These are phyloP conservation scores for Bostrychus sinensis DNA, from an alignment of 2,113 vertebrate species.

Conservation along the genomic window DNA sequence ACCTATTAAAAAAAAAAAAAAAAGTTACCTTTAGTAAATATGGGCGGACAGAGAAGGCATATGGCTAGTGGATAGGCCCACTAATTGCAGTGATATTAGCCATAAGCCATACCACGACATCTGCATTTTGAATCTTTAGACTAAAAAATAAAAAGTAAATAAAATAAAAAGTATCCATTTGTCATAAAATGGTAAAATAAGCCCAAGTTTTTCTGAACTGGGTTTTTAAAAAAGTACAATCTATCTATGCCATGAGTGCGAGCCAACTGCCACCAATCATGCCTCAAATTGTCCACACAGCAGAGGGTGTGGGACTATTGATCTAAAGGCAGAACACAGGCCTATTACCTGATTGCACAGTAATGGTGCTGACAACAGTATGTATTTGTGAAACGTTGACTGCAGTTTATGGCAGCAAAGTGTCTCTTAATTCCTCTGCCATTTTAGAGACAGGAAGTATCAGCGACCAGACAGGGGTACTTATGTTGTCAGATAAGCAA, in stretches of 20 bases:
- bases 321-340: slow-evolving; percentile 13
- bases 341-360: slow-evolving; percentile 5
- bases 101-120: no score
- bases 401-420: slow-evolving; percentile 11
- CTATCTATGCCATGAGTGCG: not conserved
- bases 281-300: slow-evolving; percentile 17
- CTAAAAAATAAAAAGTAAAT: no score
- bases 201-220: no score
- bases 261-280: slow-evolving; percentile 16
- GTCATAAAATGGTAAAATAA: no score
- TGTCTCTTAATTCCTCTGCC: slow-evolving; percentile 26
- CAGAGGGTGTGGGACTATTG: not conserved
- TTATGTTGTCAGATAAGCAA: slow-evolving; percentile 21
- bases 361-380: slow-evolving; percentile 25
- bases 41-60: no score
- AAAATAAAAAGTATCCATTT: no score
- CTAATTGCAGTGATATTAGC: no score
- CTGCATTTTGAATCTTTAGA: no score
- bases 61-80: no score
- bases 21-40: no score
- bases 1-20: no score
- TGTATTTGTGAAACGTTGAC: slow-evolving; percentile 10
- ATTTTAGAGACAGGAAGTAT: slow-evolving; percentile 24
- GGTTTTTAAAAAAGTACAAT: no score
- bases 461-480: slow-evolving; percentile 7